phyloP scores from a whole-genome alignment of 1,140 invertebrate species.

The Drosophila arizonae region DNA sequence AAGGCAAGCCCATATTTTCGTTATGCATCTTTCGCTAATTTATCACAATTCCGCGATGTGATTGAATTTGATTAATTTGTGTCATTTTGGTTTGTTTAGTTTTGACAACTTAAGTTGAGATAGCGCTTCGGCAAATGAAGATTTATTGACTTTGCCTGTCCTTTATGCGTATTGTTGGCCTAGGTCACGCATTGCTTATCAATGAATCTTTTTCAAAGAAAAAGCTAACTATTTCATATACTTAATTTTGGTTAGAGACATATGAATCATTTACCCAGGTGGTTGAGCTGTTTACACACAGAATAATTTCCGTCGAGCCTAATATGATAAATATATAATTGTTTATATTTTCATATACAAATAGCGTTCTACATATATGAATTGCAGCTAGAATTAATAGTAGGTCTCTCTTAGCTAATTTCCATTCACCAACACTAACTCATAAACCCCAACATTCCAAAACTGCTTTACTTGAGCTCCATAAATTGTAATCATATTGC shows the following conservation, averaged over 20 bases:
- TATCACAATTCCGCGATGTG: background rate
- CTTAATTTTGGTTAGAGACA: no score
- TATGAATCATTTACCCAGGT: background rate
- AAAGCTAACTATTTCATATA: no score
- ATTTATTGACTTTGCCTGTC: conserved; percentile 9
- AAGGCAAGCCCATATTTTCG: background rate
- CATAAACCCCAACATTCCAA: no score
- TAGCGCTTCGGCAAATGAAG: background rate
- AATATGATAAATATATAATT: no score
- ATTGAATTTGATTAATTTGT: conserved; percentile 1
- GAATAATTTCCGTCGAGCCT: no score
- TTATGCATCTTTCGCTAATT: background rate
- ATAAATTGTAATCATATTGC: background rate
- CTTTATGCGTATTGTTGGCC: background rate
- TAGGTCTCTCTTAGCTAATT: no score
- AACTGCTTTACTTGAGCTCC: background rate
- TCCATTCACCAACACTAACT: no score
- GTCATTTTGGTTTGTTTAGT: background rate
- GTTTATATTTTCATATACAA: no score
- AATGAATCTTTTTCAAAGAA: background rate
- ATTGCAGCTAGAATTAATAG: no score
- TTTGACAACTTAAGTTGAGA: background rate
- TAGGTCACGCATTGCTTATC: background rate
- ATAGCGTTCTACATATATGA: no score
- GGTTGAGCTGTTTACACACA: no score